Base-by-base conservation (phyloP, 2,113 vertebrate genomes). In the Atrichornis clamosus region DNA sequence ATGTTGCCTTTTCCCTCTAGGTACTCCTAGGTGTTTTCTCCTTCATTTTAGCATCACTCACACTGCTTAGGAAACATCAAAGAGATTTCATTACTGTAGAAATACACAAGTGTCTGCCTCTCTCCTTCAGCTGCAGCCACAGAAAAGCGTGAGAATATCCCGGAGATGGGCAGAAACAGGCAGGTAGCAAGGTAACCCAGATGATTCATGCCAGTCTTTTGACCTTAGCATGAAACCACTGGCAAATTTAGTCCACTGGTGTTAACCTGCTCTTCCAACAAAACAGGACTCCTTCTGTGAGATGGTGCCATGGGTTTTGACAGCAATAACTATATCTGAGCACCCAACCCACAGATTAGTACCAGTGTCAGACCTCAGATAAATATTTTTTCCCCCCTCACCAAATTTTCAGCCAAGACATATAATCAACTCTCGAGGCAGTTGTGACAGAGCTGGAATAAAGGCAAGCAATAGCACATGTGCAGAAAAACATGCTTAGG, bases 321-420 rank as follows among this genome's bases (percentile, higher is more conserved):
- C 30, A 83, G 16, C 27, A 70, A 3, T 35, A 77, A 55, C 11
- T 70, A 8, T 18, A 35, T 44, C 33, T n/a, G 47, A 55, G 42
- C 30, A 63, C 14, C 12, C 21, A 9, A 16, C 4, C 3, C 18
- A 28, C 26, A 69, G 8, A 15, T 50, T 30, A 44, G 26, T 0
- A 0, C 30, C 2, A 2, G 13, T 1, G 7, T 35, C 32, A 21
- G 18, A 78, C 8, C 27, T 39, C 3, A 1, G 33, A 56, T 52
- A 62, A 39, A 74, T 15, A 30, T 49, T 77, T 50, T 47, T 64
- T 24, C 7, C 4, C 42, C 19, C 24, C 28, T 50, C 18, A 30
- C 15, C 27, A 44, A 11, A 46, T 73, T 79, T 80, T 63, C 50
- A 60, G 35, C 23, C 30, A 6, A 81, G 39, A 39, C 18, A 28